Percentiles rank a stretch among this genome's conserved stretches.
These are phyloP conservation scores for Pseudorhombus dupliciocellatus DNA, from an alignment of 2,113 vertebrate genomes.

Conservation along the genomic window DNA sequence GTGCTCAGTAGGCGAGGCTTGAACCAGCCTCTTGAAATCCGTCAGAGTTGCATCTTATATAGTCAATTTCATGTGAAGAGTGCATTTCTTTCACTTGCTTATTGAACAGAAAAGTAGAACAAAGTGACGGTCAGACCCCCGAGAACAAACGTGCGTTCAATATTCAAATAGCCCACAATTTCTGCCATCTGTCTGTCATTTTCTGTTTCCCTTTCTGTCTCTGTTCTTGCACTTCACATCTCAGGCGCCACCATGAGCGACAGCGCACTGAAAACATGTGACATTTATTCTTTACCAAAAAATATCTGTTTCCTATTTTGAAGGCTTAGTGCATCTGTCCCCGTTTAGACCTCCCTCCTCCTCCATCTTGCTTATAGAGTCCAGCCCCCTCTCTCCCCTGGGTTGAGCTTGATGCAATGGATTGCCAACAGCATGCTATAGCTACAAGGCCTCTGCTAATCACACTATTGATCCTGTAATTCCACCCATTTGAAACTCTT, in stretches of 20 bases:
- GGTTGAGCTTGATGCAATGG: conserved; percentile 73
- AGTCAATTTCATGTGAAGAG: neutral
- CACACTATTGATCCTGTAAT: conserved; percentile 83
- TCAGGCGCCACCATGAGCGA: neutral
- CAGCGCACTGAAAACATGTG: neutral
- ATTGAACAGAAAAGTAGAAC: conserved; percentile 27
- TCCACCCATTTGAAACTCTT: conserved; percentile 80
- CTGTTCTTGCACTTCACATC: neutral
- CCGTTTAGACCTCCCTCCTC: conserved; percentile 20
- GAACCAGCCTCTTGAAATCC: neutral
- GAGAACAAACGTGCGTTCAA: conserved; percentile 32
- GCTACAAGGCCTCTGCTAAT: conserved; percentile 84
- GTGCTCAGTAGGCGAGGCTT: neutral
- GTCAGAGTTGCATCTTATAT: neutral
- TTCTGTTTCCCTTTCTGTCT: neutral
- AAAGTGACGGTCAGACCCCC: conserved; percentile 25
- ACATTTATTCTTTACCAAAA: neutral
- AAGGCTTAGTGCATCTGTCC: neutral
- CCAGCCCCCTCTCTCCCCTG: conserved; percentile 50
- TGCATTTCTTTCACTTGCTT: conserved; percentile 13
- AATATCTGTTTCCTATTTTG: neutral
- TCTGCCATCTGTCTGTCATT: conserved; percentile 1
- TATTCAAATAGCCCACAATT: conserved; percentile 22
- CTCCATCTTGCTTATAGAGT: conserved; percentile 36
- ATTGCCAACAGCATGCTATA: conserved; percentile 78